A percentile compares a stretch with the other conserved stretches of the same genome.
Evolutionary conservation across 2,797 vertebrate species (phyloP).

Genomic region (Anisognathus igniventris): DNA sequence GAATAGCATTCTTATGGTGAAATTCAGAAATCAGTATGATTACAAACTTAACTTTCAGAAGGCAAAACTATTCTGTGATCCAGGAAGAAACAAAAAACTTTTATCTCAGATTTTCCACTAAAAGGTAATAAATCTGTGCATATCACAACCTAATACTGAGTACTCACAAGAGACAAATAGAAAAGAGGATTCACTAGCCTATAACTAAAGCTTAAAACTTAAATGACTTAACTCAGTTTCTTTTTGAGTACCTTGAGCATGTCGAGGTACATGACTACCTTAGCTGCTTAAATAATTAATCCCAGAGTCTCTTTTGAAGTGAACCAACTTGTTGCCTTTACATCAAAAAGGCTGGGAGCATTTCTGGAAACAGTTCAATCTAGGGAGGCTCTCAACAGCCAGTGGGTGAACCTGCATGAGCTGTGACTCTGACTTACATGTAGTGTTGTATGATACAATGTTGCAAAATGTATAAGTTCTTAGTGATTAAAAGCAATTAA

Average conservation of each 20-base stretch:
- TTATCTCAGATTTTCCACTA: background rate
- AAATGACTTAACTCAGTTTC: background rate
- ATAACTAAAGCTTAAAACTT: background rate
- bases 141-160: background rate
- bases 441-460: background rate
- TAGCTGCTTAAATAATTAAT: background rate
- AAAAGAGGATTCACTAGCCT: background rate
- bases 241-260: background rate
- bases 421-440: background rate
- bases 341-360: background rate
- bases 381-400: background rate
- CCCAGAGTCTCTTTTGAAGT: background rate
- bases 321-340: background rate
- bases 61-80: background rate
- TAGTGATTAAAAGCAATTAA: background rate
- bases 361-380: background rate
- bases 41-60: background rate
- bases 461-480: background rate
- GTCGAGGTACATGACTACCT: background rate
- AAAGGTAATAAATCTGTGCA: background rate
- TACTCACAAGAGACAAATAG: background rate
- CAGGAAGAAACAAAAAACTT: background rate
- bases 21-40: background rate
- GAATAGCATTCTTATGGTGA: background rate
- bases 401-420: background rate